These are phyloP conservation scores for Sus scrofa DNA, from an alignment of 2,113 vertebrate species.

Conservation along the genomic window T2T-Sscrofa CM000812.6:67567001-67567500, in stretches of 20 bases:
- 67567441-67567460: slow-evolving; percentile 55
- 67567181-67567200: slow-evolving; percentile 38
- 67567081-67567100: slow-evolving; percentile 27
- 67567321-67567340: neutral
- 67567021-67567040: neutral
- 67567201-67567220: slow-evolving; percentile 49
- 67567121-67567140: slow-evolving; percentile 36
- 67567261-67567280: neutral
- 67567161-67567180: slow-evolving; percentile 44
- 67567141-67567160: slow-evolving; percentile 24
- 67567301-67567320: neutral
- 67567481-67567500: neutral
- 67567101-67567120: slow-evolving; percentile 27
- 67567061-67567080: neutral
- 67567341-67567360: neutral
- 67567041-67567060: slow-evolving; percentile 26
- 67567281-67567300: slow-evolving; percentile 8
- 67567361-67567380: slow-evolving; percentile 34
- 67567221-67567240: slow-evolving; percentile 70
- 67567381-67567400: slow-evolving; percentile 37
- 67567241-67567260: neutral
- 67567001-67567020: neutral
- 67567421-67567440: neutral
- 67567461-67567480: slow-evolving; percentile 45
- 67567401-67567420: slow-evolving; percentile 37